Evolutionary conservation across 37 sponge, comb jelly and placozoan genomes (phyloP), one percentile per base, ranked within the genome.

Genomic region (Amphimedon queenslandica): DNA sequence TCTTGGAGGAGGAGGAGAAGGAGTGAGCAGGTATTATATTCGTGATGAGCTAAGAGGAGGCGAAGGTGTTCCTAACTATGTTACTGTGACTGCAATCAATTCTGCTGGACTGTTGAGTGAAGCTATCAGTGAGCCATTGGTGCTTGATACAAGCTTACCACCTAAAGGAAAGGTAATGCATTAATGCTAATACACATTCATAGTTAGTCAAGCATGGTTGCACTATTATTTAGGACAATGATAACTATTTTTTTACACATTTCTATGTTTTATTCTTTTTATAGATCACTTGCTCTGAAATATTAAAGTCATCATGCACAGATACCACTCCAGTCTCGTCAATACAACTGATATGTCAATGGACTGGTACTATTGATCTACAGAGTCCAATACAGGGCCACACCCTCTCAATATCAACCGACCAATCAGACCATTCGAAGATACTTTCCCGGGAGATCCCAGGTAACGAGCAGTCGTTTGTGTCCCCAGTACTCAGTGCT

Each of bases 91-190:
- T 4, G 83, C 57, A 2, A 30, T 13, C 31, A 85, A 88, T 53
- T 64, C 70, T 31, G 93, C 86, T 32, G 86, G 86, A 1, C 40
- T 84, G 31, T 35, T 42, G 42, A 35, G 78, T n/a, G 40, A 33
- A 36, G 75, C 74, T 6, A 63, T 38, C 23, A 76, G 77, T 42
- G 64, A 80, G 56, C 66, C 93, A 39, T 64, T 88, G 47, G 78
- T 77, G 23, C 33, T 77, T 61, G 89, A 93, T 58, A 81, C 79
- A 24, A 58, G 80, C n/a, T 74, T 81, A 61, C 90, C 89, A 0
- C n/a, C 32, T 16, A 11, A 25, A 30, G 93, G 89, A 79, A 68
- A 73, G 76, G 93, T 92, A 72, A n/a, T n/a, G n/a, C n/a, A n/a
- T n/a, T n/a, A n/a, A n/a, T n/a, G n/a, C n/a, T n/a, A n/a, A n/a